A percentile compares a stretch with the other conserved stretches of the same genome.
These are phyloP conservation scores for Mactromeris polynyma DNA, from an alignment of 2,888 invertebrate genomes.

Conservation along the genomic window DNA sequence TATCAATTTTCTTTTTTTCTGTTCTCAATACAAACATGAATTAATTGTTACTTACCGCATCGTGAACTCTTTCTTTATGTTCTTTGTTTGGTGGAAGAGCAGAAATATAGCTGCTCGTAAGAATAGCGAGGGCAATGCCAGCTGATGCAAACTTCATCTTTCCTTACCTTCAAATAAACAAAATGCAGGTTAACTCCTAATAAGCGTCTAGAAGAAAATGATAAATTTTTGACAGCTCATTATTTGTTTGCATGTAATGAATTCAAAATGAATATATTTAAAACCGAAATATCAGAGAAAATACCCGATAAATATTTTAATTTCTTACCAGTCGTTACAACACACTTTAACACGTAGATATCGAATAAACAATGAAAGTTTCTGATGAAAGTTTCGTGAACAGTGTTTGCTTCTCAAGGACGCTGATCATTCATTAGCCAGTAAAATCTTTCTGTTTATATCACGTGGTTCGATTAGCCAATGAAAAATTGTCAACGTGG, in stretches of 20 bases:
- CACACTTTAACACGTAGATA: background rate
- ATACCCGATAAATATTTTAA: background rate
- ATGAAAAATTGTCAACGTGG: slow-evolving; percentile 72
- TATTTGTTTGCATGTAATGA: background rate
- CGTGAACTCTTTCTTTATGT: slow-evolving; percentile 82
- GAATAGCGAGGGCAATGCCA: slow-evolving; percentile 73
- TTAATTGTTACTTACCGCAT: slow-evolving; percentile 84
- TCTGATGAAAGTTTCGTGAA: slow-evolving; percentile 25
- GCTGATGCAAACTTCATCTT: slow-evolving; percentile 75
- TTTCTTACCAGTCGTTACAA: background rate
- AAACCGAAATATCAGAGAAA: background rate
- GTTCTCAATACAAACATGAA: too few relatives aligned
- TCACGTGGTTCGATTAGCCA: slow-evolving; percentile 62
- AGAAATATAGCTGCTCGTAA: slow-evolving; percentile 77
- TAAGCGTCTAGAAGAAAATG: slow-evolving; percentile 39
- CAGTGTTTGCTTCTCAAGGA: slow-evolving; percentile 28
- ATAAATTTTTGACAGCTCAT: slow-evolving; percentile 46
- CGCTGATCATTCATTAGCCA: slow-evolving; percentile 50
- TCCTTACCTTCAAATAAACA: background rate
- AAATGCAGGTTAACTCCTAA: background rate
- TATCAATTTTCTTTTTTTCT: too few relatives aligned
- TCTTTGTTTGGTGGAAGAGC: slow-evolving; percentile 91
- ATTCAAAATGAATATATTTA: background rate
- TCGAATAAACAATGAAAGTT: slow-evolving; percentile 26
- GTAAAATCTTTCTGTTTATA: slow-evolving; percentile 35